phyloP scores from a whole-genome alignment of 2,113 vertebrate species.

The Salminus brasiliensis region DNA sequence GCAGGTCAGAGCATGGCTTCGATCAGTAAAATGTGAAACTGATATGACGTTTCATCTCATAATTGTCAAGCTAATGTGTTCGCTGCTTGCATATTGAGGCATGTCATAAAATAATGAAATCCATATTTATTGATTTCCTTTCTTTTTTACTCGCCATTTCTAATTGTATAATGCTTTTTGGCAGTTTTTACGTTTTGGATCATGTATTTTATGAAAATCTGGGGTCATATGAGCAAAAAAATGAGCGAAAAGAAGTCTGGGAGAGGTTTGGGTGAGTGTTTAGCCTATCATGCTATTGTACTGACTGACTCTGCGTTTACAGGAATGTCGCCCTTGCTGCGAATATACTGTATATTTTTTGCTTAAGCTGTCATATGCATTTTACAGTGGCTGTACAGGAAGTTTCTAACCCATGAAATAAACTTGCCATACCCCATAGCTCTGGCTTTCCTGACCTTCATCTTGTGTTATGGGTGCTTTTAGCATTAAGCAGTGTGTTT shows the following conservation, averaged over 20 bases:
- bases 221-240: conserved; percentile 40
- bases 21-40: conserved; percentile 63
- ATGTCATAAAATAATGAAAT: conserved; percentile 54
- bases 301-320: conserved; percentile 10
- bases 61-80: conserved; percentile 48
- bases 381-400: conserved; percentile 20
- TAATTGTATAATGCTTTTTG: conserved; percentile 50
- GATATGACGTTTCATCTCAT: conserved; percentile 50
- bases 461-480: not conserved
- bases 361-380: not conserved
- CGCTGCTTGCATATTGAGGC: conserved; percentile 53
- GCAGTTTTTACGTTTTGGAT: conserved; percentile 43
- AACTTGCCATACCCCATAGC: not conserved
- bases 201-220: conserved; percentile 52
- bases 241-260: not conserved
- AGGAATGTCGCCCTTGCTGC: conserved; percentile 1
- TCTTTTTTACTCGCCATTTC: conserved; percentile 47
- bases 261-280: conserved; percentile 11
- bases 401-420: conserved; percentile 30
- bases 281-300: not conserved
- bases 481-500: too few relatives aligned
- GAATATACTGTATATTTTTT: conserved; percentile 10
- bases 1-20: conserved; percentile 46
- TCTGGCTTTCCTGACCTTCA: not conserved
- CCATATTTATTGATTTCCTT: conserved; percentile 56